phyloP scores from a whole-genome alignment of 1,140 invertebrate genomes.

The Listronotus bonariensis region DNA sequence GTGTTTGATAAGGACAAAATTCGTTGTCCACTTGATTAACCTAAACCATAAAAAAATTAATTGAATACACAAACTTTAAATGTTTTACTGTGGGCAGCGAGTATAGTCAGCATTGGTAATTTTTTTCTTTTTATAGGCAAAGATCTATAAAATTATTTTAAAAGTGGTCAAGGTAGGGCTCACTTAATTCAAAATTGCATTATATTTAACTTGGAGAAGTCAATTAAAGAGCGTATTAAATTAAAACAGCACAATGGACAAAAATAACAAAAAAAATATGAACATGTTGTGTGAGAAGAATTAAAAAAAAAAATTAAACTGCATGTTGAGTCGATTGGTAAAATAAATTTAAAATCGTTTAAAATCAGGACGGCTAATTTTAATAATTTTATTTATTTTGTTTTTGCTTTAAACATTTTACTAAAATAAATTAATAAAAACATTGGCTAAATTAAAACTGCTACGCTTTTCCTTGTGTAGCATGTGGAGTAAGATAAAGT shows the following conservation, averaged over 20 bases:
- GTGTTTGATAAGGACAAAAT: too few relatives aligned
- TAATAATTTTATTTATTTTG: too few relatives aligned
- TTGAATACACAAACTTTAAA: slow-evolving; percentile 28
- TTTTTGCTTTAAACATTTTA: too few relatives aligned
- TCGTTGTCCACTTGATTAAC: too few relatives aligned
- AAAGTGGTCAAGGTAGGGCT: slow-evolving; percentile 33
- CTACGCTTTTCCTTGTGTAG: too few relatives aligned
- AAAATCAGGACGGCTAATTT: too few relatives aligned
- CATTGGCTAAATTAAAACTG: too few relatives aligned
- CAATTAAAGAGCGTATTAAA: slow-evolving; percentile 33
- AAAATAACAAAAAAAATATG: slow-evolving; percentile 11
- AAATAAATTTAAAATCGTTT: too few relatives aligned
- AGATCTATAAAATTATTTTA: slow-evolving; percentile 30
- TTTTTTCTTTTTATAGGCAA: slow-evolving; percentile 15
- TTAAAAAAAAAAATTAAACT: too few relatives aligned
- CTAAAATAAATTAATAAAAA: too few relatives aligned
- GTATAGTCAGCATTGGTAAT: slow-evolving; percentile 13
- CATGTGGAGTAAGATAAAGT: too few relatives aligned
- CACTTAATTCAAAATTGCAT: slow-evolving; percentile 39
- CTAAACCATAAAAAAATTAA: slow-evolving; percentile 19
- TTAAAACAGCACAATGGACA: slow-evolving; percentile 24
- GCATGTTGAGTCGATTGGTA: too few relatives aligned
- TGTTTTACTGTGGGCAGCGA: slow-evolving; percentile 19
- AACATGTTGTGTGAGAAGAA: background rate
- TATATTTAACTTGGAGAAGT: slow-evolving; percentile 24